Evolutionary conservation across 2,888 invertebrate species (phyloP).

Genomic region (Noctua janthina): DNA sequence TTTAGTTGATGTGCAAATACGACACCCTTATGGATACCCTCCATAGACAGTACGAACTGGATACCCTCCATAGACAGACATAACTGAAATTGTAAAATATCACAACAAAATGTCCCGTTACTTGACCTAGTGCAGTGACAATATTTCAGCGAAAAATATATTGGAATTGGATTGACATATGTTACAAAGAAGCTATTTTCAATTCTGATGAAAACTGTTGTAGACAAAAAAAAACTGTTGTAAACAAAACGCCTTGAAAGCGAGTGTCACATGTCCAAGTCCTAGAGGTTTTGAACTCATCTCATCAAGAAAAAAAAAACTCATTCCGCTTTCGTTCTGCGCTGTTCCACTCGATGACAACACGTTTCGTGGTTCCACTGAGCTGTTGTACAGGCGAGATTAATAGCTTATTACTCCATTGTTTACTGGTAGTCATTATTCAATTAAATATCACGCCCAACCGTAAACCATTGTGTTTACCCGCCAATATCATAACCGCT

Average conservation of each 20-base stretch:
- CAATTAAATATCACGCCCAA: slow-evolving; percentile 75
- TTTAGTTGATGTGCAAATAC: too few species aligned
- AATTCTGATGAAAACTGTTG: not conserved
- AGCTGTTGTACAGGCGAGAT: slow-evolving; percentile 66
- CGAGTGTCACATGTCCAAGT: not conserved
- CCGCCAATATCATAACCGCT: slow-evolving; percentile 49
- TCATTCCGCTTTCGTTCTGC: not conserved
- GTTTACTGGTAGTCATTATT: slow-evolving; percentile 79
- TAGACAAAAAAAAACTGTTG: not conserved
- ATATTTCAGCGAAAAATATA: not conserved
- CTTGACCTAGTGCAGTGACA: not conserved
- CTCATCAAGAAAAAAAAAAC: not conserved
- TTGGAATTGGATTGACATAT: not conserved
- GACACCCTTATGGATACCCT: too few species aligned
- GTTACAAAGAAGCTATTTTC: not conserved
- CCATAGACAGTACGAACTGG: too few species aligned
- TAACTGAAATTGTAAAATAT: not conserved
- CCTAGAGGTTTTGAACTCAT: not conserved
- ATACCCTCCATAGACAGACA: not conserved
- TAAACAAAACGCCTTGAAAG: not conserved
- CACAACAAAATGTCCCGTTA: not conserved
- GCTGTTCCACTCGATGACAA: not conserved
- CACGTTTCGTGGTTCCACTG: slow-evolving; percentile 37
- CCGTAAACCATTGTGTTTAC: slow-evolving; percentile 60
- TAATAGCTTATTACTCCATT: slow-evolving; percentile 79